These are phyloP conservation scores for Smittia aterrima DNA, from an alignment of 2,888 invertebrate species.

Conservation along the genomic window DNA sequence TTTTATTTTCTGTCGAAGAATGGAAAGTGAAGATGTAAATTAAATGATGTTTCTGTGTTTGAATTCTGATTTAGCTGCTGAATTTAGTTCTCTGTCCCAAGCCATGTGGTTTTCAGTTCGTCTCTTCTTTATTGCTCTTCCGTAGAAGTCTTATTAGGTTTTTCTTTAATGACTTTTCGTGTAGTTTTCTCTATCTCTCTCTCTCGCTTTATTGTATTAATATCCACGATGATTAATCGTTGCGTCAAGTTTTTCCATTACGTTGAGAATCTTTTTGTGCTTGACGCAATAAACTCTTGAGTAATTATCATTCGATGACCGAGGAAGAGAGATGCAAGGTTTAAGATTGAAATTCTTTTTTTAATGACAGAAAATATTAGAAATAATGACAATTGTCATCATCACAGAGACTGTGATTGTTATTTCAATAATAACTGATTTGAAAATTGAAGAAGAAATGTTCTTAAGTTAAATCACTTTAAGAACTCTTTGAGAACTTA, in stretches of 20 bases:
- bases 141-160: conserved; percentile 6
- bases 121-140: neutral
- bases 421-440: neutral
- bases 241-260: conserved; percentile 1
- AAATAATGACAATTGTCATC: conserved; percentile 39
- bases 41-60: conserved; percentile 12
- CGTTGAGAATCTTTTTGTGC: neutral
- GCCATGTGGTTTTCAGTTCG: conserved; percentile 24
- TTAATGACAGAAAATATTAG: conserved; percentile 9
- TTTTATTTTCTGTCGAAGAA: neutral
- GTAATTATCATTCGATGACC: neutral
- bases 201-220: neutral
- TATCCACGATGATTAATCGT: conserved; percentile 19
- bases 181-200: neutral
- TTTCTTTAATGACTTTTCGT: conserved; percentile 17
- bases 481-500: too few relatives aligned
- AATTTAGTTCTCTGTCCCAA: neutral
- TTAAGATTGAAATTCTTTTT: neutral
- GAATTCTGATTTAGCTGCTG: conserved; percentile 20
- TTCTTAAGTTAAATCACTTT: neutral
- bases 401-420: neutral
- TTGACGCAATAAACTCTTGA: conserved; percentile 16
- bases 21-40: conserved; percentile 37
- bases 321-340: neutral
- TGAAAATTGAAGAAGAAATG: neutral